Base-by-base conservation (phyloP, 2,797 vertebrate species). In the Lycodopsis pacificus region DNA sequence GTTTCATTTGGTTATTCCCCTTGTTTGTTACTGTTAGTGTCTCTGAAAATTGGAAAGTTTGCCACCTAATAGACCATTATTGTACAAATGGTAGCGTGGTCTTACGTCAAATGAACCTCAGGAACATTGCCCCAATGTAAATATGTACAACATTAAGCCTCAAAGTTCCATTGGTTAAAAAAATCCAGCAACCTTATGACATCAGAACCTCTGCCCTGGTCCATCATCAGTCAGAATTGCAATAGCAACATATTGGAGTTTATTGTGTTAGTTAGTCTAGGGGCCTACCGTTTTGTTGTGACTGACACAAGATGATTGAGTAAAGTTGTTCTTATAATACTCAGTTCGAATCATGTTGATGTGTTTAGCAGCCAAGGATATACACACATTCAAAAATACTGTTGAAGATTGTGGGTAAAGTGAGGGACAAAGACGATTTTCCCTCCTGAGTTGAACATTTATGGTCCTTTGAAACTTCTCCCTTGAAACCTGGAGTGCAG, bases 311-410 rank as follows among this genome's bases (percentile, higher is more conserved):
- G 42, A 44, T 44, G 42, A 44, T 44, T 15, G 42, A 44, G 15
- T 44, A 44, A 15, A 44, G 14, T 44, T 44, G 15, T 14, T 17
- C 7, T 14, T 32, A 5, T 32, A 32, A 32, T 32, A 2, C 20
- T 51, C 49, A 42, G 58, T 73, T 51, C 42, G 7, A 49, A 65
- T 65, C 15, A 69, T 30, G 36, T 11, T 38, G 36, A 38, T 40
- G 15, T 14, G 38, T 22, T 53, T 17, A 15, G 30, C 36, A 40
- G 17, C 7, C 42, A 65, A 49, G 42, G 7, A 58, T 42, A 8
- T 59, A 42, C 4, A 67, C 7, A 74, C 46, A 42, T 14, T 42
- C 11, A 63, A 42, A 62, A 71, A 54, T 25, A 62, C 54, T 70
- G 30, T 40, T 40, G 15, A 32, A 48, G 20, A 65, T 22, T 56